Evolutionary conservation across 2,888 invertebrate species (phyloP).

Genomic region (Rhamphomyia laevipes): DNA sequence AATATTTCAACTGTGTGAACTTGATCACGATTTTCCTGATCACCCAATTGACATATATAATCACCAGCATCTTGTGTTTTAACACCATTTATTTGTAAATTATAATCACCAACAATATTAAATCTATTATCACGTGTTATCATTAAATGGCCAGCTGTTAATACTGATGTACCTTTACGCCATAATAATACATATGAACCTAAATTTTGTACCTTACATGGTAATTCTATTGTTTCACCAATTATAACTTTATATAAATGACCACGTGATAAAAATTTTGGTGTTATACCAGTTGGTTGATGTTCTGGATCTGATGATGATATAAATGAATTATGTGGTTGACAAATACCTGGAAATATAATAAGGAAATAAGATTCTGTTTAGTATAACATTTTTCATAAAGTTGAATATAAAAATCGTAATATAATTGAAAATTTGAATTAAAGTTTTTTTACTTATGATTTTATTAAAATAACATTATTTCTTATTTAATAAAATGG

Average conservation of each 20-base stretch:
- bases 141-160: slow-evolving; percentile 59
- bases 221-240: slow-evolving; percentile 63
- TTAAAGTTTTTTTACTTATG: too few relatives aligned
- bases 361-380: not conserved
- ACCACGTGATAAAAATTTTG: slow-evolving; percentile 60
- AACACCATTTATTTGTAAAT: slow-evolving; percentile 56
- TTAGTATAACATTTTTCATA: too few relatives aligned
- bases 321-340: slow-evolving; percentile 14
- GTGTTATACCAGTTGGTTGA: slow-evolving; percentile 33
- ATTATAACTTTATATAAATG: slow-evolving; percentile 67
- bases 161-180: slow-evolving; percentile 55
- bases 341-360: slow-evolving; percentile 12
- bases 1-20: slow-evolving; percentile 62
- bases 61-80: slow-evolving; percentile 60
- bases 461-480: too few relatives aligned
- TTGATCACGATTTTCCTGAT: slow-evolving; percentile 56
- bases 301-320: slow-evolving; percentile 14
- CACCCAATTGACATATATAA: slow-evolving; percentile 61
- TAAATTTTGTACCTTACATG: slow-evolving; percentile 69
- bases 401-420: too few relatives aligned
- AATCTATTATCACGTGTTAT: slow-evolving; percentile 55
- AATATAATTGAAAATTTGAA: too few relatives aligned
- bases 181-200: slow-evolving; percentile 54
- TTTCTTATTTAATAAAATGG: too few relatives aligned
- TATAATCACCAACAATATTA: slow-evolving; percentile 55